Evolutionary conservation across 2,113 vertebrate genomes (phyloP).

Genomic region (Actinemys pallida): DNA sequence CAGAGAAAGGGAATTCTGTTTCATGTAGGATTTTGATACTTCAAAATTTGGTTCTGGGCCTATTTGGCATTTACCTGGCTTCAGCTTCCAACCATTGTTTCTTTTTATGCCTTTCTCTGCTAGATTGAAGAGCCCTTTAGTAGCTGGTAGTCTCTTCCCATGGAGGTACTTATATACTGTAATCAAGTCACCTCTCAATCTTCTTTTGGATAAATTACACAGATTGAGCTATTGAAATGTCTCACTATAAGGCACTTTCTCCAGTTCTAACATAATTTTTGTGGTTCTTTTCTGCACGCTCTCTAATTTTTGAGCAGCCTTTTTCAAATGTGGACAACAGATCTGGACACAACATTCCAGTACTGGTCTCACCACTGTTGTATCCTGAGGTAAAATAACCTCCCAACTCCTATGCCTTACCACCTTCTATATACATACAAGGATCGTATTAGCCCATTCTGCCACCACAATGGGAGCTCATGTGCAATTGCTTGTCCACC

Average conservation of each 20-base stretch:
- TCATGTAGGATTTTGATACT: background rate
- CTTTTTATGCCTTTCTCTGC: background rate
- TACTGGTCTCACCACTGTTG: background rate
- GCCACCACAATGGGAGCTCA: background rate
- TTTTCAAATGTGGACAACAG: background rate
- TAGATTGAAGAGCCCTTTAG: background rate
- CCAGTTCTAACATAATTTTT: background rate
- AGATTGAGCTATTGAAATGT: background rate
- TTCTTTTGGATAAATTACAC: background rate
- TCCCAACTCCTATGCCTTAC: background rate
- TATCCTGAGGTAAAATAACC: background rate
- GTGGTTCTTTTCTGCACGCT: background rate
- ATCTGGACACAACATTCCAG: background rate
- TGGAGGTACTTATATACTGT: background rate
- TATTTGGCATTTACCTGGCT: background rate
- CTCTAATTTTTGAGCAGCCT: background rate
- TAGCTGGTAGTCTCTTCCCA: accelerated
- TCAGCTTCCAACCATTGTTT: background rate
- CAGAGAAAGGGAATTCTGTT: background rate
- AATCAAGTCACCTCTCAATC: background rate
- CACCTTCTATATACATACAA: background rate
- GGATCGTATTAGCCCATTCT: background rate
- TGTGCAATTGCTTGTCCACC: background rate
- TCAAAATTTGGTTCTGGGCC: background rate
- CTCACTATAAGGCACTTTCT: background rate